Evolutionary conservation across 2,797 vertebrate genomes (phyloP), one percentile per base, ranked within the genome.

Genomic region (Acanthurus tractus): DNA sequence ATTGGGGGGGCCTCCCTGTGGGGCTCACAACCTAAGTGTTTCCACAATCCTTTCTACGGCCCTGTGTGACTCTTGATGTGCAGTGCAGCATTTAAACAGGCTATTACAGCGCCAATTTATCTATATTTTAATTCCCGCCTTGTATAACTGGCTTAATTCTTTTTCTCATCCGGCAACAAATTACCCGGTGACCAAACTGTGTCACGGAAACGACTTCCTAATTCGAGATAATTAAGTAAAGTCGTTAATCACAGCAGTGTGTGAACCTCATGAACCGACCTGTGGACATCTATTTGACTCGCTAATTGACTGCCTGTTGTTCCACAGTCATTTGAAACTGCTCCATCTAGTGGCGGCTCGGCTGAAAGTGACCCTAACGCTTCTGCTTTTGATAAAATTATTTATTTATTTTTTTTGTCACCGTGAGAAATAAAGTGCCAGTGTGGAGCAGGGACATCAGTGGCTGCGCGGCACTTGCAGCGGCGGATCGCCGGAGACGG

Each of bases 401-500:
- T 89, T 87, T 78, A 63, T 15, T 64, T 22, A 49, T 49, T 65
- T 58, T 55, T 74, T 36, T 62, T 78, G 79, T 82, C 85, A 85
- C 79, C 58, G 74, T 82, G 69, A 86, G 83, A 82, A 90, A 82
- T 65, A 88, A 91, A 92, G 91, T 94, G 89, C 22, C 86, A 78
- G 81, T 46, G 73, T 54, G 29, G 78, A 70, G 87, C 83, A 62
- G 85, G 64, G 72, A 70, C 85, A 62, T 64, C 89, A 75, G 79
- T 17, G 49, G 82, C 81, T 64, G 70, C 73, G 63, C 71, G 42
- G 70, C 71, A 42, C 76, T 74, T 54, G 67, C 78, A 63, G 65
- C 75, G 58, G 70, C 46, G 61, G 17, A 57, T 75, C 72, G 63
- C 58, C 52, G 66, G 75, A 64, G 72, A 70, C 73, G 76, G 67